Conservation (phyloP, 2,888 invertebrate genomes). For the Cryptosula pallasiana region DNA sequence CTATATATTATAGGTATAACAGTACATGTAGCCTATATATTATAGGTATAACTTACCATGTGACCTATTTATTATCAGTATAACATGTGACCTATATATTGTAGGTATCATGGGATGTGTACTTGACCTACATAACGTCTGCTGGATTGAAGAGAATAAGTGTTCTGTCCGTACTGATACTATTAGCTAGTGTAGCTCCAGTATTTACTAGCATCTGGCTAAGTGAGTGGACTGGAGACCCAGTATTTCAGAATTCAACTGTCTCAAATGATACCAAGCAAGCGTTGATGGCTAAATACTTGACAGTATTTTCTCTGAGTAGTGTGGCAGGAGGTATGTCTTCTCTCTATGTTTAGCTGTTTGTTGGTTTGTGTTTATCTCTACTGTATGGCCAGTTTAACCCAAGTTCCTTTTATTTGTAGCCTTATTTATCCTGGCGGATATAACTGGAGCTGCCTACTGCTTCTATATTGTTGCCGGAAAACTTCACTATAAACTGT, state of each 20-base stretch:
- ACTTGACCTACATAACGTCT: background rate
- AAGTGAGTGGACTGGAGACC: conserved; percentile 38
- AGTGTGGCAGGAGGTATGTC: conserved; percentile 47
- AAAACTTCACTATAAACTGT: background rate
- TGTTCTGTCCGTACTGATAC: conserved; percentile 33
- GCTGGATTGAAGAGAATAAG: conserved; percentile 31
- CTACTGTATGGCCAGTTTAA: background rate
- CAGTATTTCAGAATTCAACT: conserved; percentile 1
- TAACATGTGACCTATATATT: background rate
- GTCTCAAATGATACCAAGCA: background rate
- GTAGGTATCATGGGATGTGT: conserved; percentile 17
- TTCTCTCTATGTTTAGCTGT: background rate
- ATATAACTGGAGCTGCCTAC: conserved; percentile 23
- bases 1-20: too few relatives aligned
- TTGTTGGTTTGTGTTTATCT: background rate
- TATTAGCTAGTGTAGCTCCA: background rate
- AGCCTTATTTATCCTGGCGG: background rate
- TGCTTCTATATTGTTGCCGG: conserved; percentile 23
- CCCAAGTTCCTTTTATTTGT: background rate
- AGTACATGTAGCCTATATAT: too few relatives aligned
- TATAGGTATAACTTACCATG: too few relatives aligned
- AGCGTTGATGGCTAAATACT: conserved; percentile 16
- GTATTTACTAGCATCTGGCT: conserved; percentile 36
- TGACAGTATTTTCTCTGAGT: conserved; percentile 49
- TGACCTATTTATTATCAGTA: too few relatives aligned